Conservation (phyloP, 2,113 vertebrate genomes). For the Setophaga petechia region DNA sequence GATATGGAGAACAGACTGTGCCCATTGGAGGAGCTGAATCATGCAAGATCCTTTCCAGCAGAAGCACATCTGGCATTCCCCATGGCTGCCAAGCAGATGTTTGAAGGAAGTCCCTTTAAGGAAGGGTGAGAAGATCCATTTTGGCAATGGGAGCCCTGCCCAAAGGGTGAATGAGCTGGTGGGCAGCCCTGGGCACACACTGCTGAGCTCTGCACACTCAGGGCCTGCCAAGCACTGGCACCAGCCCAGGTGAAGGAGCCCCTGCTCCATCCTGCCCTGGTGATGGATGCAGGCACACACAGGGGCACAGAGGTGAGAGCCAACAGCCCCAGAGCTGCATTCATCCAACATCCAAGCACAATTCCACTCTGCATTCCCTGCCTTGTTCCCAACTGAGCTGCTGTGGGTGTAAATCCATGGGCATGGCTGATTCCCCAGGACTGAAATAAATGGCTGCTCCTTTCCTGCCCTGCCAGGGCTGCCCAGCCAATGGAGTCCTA, state of each 20-base stretch:
- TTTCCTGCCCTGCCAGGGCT: not conserved
- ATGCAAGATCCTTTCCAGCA: not conserved
- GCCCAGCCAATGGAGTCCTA: not conserved
- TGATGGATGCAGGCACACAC: rapidly evolving
- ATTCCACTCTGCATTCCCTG: not conserved
- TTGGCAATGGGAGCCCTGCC: not conserved
- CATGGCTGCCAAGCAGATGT: not conserved
- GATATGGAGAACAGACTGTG: not conserved
- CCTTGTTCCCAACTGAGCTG: not conserved
- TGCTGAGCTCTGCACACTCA: not conserved
- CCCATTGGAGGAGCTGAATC: not conserved
- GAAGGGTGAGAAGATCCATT: not conserved
- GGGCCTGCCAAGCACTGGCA: not conserved
- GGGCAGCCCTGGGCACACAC: not conserved
- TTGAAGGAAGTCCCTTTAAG: not conserved
- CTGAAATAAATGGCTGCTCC: not conserved
- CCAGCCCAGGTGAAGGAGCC: not conserved
- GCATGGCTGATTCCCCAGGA: not conserved
- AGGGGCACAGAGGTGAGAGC: not conserved
- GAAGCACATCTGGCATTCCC: not conserved
- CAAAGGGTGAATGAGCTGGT: not conserved
- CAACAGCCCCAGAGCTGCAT: not conserved
- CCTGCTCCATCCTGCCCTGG: not conserved
- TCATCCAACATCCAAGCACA: not conserved
- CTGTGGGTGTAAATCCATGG: not conserved